Evolutionary conservation across 1,140 invertebrate species (phyloP).

Genomic region (Drosophila nikananu): DNA sequence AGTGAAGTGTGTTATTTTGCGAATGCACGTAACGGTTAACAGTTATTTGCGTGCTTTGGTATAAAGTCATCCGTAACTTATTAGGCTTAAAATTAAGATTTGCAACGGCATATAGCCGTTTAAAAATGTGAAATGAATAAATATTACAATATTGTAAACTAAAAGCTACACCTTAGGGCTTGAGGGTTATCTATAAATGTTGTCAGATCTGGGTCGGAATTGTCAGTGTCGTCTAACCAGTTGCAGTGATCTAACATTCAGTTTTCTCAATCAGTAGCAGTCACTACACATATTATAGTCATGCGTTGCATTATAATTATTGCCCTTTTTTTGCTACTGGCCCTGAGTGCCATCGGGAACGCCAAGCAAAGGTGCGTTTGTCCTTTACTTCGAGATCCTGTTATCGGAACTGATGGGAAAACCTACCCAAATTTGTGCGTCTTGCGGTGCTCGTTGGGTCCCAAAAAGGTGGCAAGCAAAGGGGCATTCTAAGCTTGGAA

Average conservation of each 20-base stretch:
- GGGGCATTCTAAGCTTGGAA: background rate
- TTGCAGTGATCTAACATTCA: background rate
- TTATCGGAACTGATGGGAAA: background rate
- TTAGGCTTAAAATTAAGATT: background rate
- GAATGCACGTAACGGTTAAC: too few relatives aligned
- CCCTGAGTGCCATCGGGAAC: background rate
- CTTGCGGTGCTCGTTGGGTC: background rate
- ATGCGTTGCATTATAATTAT: conserved; percentile 1
- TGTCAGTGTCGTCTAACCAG: background rate
- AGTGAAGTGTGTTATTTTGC: too few relatives aligned
- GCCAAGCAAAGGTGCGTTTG: background rate
- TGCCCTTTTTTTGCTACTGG: background rate
- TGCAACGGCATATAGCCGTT: too few relatives aligned
- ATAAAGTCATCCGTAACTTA: background rate
- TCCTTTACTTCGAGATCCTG: background rate
- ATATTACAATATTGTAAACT: background rate
- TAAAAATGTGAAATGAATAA: background rate
- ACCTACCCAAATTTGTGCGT: background rate
- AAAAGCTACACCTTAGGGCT: conserved; percentile 1
- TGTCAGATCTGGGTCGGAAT: background rate
- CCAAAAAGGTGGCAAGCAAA: background rate
- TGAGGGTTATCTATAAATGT: background rate
- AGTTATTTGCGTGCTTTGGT: too few relatives aligned
- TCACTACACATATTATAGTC: background rate
- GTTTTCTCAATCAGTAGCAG: background rate